Evolutionary conservation across 1,140 invertebrate species (phyloP).

Genomic region (Cydia fagiglandana): DNA sequence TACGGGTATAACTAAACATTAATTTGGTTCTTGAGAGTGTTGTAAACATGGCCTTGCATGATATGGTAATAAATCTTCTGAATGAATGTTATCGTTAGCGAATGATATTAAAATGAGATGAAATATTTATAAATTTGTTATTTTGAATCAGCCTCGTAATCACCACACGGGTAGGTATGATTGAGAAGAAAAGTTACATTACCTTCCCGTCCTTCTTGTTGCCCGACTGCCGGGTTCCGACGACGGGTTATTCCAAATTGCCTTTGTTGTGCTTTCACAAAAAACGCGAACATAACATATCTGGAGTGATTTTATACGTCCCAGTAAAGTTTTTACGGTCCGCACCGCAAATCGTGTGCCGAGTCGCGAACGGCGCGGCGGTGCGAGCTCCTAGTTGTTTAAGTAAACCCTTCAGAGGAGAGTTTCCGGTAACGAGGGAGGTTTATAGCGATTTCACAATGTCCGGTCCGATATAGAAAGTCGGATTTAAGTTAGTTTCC

Average conservation of each 20-base stretch:
- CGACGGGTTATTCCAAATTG: background rate
- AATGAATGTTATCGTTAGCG: no score
- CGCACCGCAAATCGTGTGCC: background rate
- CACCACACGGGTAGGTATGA: no score
- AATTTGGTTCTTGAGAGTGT: background rate
- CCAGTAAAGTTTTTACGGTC: constrained; percentile 9
- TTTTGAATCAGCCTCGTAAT: no score
- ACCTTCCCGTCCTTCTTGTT: no score
- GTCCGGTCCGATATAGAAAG: no score
- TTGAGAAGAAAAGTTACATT: no score
- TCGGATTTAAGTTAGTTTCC: no score
- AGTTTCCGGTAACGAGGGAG: constrained; percentile 22
- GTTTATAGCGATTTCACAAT: no score
- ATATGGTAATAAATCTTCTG: no score
- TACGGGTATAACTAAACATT: background rate
- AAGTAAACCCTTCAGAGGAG: constrained; percentile 8
- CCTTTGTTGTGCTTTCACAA: background rate
- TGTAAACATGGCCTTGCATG: no score
- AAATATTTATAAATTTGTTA: no score
- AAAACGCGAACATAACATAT: background rate
- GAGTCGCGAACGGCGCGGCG: background rate
- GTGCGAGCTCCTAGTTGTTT: background rate
- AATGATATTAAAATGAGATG: no score
- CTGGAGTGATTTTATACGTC: background rate
- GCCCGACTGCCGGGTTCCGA: background rate